Percentiles rank a stretch among this genome's conserved stretches.
Conservation (phyloP, 2,888 invertebrate species). For the Papilio demoleus region DNA sequence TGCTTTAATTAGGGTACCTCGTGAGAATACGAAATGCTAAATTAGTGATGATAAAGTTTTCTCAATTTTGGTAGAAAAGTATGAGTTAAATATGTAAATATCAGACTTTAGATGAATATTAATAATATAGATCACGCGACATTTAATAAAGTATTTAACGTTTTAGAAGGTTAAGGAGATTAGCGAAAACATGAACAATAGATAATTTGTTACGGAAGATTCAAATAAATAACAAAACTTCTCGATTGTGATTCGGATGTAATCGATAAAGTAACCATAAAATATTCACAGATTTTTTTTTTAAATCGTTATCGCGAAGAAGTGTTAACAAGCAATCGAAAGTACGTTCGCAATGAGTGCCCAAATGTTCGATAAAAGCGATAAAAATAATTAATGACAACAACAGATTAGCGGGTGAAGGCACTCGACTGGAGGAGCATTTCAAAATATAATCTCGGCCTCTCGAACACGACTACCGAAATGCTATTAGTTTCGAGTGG, state of each 20-base stretch:
- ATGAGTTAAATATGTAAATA: no score
- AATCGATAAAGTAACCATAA: no score
- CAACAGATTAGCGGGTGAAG: slow-evolving; percentile 77
- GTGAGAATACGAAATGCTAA: slow-evolving; percentile 23
- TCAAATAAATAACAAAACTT: no score
- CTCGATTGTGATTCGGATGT: no score
- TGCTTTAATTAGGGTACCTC: slow-evolving; percentile 1
- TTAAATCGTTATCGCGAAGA: slow-evolving; percentile 45
- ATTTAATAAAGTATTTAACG: no score
- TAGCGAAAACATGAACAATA: no score
- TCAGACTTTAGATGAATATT: no score
- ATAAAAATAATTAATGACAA: slow-evolving; percentile 83
- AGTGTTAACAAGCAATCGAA: slow-evolving; percentile 63
- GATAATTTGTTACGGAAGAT: no score
- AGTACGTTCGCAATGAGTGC: slow-evolving; percentile 64
- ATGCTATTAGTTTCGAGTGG: slow-evolving; percentile 78
- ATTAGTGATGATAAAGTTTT: not conserved
- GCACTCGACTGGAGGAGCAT: slow-evolving; percentile 81
- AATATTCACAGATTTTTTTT: slow-evolving; percentile 24
- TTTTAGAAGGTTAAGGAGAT: no score
- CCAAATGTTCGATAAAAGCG: slow-evolving; percentile 78
- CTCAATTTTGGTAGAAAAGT: not conserved
- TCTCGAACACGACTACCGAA: slow-evolving; percentile 76
- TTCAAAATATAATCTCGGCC: slow-evolving; percentile 81
- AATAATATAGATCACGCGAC: no score